These are phyloP conservation scores for Netelia inedita DNA, from an alignment of 2,888 invertebrate species.

Conservation along the genomic window DNA sequence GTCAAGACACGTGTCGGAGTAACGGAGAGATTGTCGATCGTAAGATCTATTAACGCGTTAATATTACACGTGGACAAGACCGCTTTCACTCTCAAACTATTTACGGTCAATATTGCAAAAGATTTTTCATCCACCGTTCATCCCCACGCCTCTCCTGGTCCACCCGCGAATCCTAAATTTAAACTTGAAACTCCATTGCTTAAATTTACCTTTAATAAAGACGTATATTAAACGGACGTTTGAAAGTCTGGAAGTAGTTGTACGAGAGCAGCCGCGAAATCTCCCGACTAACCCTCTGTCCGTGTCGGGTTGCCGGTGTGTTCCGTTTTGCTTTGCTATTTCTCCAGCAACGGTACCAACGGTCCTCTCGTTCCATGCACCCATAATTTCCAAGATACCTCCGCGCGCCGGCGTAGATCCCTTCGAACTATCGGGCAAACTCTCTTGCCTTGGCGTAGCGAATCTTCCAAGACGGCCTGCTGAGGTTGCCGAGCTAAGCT, in stretches of 20 bases:
- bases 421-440: slow-evolving; percentile 69
- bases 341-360: slow-evolving; percentile 26
- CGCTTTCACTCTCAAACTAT: too few relatives aligned
- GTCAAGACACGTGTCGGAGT: slow-evolving; percentile 20
- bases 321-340: slow-evolving; percentile 39
- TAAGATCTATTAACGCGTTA: not conserved
- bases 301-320: slow-evolving; percentile 3
- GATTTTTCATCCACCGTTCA: too few relatives aligned
- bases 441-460: slow-evolving; percentile 44
- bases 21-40: slow-evolving; percentile 3
- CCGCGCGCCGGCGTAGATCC: slow-evolving; percentile 70
- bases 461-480: slow-evolving; percentile 27
- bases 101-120: too few relatives aligned
- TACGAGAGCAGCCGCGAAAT: not conserved
- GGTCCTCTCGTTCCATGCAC: slow-evolving; percentile 60
- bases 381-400: slow-evolving; percentile 78
- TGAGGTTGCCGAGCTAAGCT: slow-evolving; percentile 65
- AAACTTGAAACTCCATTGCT: not conserved
- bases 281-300: not conserved
- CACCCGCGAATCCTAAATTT: not conserved
- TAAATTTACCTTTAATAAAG: slow-evolving; percentile 30
- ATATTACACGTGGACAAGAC: not conserved
- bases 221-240: slow-evolving; percentile 39
- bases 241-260: slow-evolving; percentile 26
- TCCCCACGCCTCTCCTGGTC: too few relatives aligned